Evolutionary conservation across 2,888 invertebrate genomes (phyloP).

Genomic region (Ceriagrion tenellum): DNA sequence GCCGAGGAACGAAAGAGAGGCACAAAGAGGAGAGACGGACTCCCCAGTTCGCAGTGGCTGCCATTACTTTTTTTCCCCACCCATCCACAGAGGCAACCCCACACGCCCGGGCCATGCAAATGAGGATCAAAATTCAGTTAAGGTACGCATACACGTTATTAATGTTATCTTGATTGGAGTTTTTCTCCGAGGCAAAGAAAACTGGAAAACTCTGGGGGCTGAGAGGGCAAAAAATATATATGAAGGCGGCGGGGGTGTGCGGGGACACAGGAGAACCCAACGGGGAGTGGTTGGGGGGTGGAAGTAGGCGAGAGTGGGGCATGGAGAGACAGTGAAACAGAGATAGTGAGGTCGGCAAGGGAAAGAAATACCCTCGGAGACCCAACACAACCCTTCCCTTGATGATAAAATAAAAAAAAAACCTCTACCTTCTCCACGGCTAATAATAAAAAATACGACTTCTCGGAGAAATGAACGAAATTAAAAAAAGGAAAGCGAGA

Average conservation of each 20-base stretch:
- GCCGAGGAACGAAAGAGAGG: neutral
- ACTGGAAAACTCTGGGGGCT: neutral
- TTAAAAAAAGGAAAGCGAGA: neutral
- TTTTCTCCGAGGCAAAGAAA: slow-evolving; percentile 37
- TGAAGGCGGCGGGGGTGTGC: neutral
- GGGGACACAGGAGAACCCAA: neutral
- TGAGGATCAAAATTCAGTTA: slow-evolving; percentile 54
- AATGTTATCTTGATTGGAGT: slow-evolving; percentile 52
- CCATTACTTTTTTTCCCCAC: neutral
- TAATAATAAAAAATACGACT: neutral
- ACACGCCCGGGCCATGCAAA: slow-evolving; percentile 34
- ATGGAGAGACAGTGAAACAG: neutral
- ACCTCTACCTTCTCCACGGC: neutral
- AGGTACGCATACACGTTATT: slow-evolving; percentile 49
- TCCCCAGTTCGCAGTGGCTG: too few species aligned
- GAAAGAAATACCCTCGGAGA: neutral
- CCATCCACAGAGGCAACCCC: neutral
- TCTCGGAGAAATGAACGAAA: neutral
- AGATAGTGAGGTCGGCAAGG: neutral
- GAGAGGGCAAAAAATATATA: neutral
- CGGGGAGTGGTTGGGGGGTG: neutral
- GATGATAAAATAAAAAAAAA: neutral
- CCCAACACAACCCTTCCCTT: neutral
- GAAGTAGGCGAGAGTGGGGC: neutral
- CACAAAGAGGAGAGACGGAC: too few species aligned